phyloP scores from a whole-genome alignment of 1,140 invertebrate species.

The Lepidurus apus region DNA sequence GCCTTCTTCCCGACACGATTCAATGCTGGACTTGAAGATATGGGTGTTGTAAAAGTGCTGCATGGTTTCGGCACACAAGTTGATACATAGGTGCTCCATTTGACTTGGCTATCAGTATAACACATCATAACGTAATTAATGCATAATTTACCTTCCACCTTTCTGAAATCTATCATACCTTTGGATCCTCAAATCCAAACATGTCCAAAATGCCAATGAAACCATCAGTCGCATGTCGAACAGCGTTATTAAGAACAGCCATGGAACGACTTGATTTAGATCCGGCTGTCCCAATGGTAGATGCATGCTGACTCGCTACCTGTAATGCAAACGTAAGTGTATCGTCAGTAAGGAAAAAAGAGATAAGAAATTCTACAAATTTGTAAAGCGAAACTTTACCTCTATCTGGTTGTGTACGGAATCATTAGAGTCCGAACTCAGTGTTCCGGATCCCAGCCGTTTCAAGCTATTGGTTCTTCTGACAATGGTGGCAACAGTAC shows the following conservation, averaged over 20 bases:
- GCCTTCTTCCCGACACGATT: conserved; percentile 88
- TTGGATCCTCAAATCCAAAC: conserved; percentile 91
- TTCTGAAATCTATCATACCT: conserved; percentile 45
- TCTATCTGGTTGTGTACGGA: conserved; percentile 78
- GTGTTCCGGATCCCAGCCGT: conserved; percentile 64
- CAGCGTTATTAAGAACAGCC: conserved; percentile 84
- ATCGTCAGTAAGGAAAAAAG: background rate
- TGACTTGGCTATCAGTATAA: conserved; percentile 60
- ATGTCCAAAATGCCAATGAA: conserved; percentile 93
- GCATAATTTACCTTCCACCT: background rate
- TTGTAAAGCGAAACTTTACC: conserved; percentile 40
- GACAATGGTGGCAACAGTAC: conserved; percentile 91
- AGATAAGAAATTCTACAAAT: background rate
- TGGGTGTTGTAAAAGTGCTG: conserved; percentile 96
- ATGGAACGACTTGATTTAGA: conserved; percentile 72
- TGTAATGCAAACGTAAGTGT: conserved; percentile 36
- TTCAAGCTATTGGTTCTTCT: conserved; percentile 85
- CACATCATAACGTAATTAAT: conserved; percentile 28
- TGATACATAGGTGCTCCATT: conserved; percentile 88
- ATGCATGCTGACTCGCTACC: conserved; percentile 76
- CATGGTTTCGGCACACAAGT: conserved; percentile 93
- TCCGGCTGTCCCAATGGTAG: conserved; percentile 74
- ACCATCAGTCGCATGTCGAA: conserved; percentile 86
- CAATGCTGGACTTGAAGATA: conserved; percentile 89
- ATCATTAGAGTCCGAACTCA: conserved; percentile 85